Percentiles rank a stretch among this genome's conserved stretches.
Evolutionary conservation across 2,113 vertebrate species (phyloP).

Genomic region (Nettapus auritus): DNA sequence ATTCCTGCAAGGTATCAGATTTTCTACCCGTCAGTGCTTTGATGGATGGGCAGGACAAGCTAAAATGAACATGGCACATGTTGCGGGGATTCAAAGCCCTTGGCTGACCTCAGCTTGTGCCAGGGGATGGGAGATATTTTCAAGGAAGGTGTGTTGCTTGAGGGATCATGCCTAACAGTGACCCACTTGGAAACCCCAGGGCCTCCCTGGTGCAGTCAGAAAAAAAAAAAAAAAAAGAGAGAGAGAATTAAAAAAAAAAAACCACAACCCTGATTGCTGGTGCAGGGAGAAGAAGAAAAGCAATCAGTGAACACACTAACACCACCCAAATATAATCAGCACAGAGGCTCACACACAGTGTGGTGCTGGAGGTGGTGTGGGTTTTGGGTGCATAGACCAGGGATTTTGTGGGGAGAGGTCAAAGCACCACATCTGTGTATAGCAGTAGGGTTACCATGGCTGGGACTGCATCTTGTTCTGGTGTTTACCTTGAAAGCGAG

Average conservation of each 20-base stretch:
- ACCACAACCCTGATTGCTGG: neutral
- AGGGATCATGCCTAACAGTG: fast-evolving
- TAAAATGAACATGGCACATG: neutral
- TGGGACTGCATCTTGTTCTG: neutral
- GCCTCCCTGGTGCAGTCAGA: neutral
- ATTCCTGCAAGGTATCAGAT: neutral
- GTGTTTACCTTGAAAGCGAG: neutral
- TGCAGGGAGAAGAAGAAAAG: neutral
- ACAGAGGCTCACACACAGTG: fast-evolving
- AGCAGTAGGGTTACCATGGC: neutral
- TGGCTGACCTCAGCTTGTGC: neutral
- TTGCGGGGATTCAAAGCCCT: neutral
- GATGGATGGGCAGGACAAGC: neutral
- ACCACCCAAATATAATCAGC: fast-evolving
- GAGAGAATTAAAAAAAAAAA: neutral
- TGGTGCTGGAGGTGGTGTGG: neutral
- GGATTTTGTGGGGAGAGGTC: neutral
- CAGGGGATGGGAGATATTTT: neutral
- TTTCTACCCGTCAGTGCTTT: neutral
- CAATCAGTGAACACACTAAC: fast-evolving
- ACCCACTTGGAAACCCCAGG: neutral
- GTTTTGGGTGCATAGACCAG: neutral
- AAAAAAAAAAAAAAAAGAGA: neutral
- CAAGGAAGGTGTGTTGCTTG: neutral
- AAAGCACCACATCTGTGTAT: fast-evolving